Base-by-base conservation (phyloP, 2,113 vertebrate genomes). In the Egretta garzetta region DNA sequence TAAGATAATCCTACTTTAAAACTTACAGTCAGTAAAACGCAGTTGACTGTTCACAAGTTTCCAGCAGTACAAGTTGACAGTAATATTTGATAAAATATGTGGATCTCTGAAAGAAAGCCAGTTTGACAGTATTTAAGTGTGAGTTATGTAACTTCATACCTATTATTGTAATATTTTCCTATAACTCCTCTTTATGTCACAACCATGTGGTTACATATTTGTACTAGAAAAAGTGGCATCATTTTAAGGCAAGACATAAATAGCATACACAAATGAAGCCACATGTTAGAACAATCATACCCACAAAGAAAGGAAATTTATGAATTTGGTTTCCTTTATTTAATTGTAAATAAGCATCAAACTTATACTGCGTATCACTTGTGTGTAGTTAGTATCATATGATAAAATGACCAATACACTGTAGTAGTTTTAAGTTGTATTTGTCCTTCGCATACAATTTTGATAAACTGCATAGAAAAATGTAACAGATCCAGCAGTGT, bases 1-100 rank as follows among this genome's bases (percentile, higher is more conserved):
- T 83, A 96, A 92, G 63, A 91, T 92, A 95, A 97, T 94, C 63
- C 77, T 83, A 20, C 81, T 97, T 58, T 62, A 58, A 97, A 82
- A 86, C 33, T 45, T n/a, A 59, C 10, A 96, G 82, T 94, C 58
- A 58, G 80, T 94, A 93, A 96, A 93, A 92, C 3, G 14, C 67
- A 88, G 26, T 70, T 90, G 85, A 86, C 77, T 80, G 35, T 91
- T 94, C 71, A 45, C 60, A 66, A 80, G 47, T 96, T 96, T 92
- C 67, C 56, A 60, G 39, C 41, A 64, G 66, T 30, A 96, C 62
- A 86, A 97, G 86, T 17, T 73, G 76, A 60, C n/a, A 86, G 64
- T 41, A 62, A 66, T 62, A 80, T 59, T 93, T 73, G 56, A 73
- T 72, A 95, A 93, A 96, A 91, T 70, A 88, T 5, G 60, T 35